Evolutionary conservation across 2,888 invertebrate species (phyloP).

Genomic region (Melanargia galathea): DNA sequence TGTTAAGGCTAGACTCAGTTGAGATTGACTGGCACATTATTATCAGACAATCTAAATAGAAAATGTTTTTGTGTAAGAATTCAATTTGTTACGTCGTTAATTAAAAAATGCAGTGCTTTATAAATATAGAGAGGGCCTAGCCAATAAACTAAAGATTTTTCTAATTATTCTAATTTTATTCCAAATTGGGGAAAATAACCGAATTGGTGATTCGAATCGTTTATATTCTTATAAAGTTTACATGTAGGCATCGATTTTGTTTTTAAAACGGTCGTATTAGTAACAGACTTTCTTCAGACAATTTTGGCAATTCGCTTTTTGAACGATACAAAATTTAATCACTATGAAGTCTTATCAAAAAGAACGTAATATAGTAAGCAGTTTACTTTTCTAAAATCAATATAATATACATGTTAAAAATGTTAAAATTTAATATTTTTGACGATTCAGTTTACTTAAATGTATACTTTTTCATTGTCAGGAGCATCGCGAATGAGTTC

Average conservation of each 20-base stretch:
- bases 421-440: not conserved
- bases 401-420: no score
- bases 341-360: slow-evolving; percentile 1
- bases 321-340: not conserved
- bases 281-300: no score
- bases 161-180: not conserved
- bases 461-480: slow-evolving; percentile 31
- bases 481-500: slow-evolving; percentile 32
- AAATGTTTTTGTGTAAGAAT: no score
- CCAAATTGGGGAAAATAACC: not conserved
- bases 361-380: slow-evolving; percentile 12
- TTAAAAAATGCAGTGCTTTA: no score
- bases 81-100: no score
- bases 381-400: not conserved
- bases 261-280: not conserved
- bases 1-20: no score
- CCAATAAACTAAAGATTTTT: no score
- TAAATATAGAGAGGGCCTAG: no score
- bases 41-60: no score
- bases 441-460: slow-evolving; percentile 10
- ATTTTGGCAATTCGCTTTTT: not conserved
- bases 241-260: not conserved
- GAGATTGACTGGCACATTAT: no score
- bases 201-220: not conserved
- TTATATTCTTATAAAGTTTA: not conserved